phyloP scores from a whole-genome alignment of 2,113 vertebrate species.

The Dryoscopus gambensis region DNA sequence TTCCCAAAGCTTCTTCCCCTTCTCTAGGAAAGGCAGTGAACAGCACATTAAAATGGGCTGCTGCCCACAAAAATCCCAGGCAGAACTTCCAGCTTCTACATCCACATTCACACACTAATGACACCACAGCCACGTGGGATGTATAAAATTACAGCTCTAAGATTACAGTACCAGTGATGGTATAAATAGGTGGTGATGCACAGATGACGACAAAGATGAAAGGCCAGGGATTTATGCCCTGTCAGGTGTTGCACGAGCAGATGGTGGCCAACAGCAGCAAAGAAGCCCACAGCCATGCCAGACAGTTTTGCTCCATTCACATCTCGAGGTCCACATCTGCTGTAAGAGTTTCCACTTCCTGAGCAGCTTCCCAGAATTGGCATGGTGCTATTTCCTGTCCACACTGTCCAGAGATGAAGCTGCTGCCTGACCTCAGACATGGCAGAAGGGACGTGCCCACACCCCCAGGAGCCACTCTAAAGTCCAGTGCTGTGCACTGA shows the following conservation, averaged over 20 bases:
- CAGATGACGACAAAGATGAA: neutral
- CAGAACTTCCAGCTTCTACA: neutral
- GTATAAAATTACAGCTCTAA: neutral
- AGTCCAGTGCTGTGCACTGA: neutral
- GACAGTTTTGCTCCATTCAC: neutral
- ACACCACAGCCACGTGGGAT: neutral
- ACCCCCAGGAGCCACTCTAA: accelerated
- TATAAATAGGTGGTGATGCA: conserved; percentile 17
- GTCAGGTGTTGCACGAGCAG: neutral
- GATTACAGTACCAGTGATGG: neutral
- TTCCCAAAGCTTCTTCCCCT: neutral
- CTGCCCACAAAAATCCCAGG: neutral
- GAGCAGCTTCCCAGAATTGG: neutral
- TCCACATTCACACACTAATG: neutral
- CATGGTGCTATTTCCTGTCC: neutral
- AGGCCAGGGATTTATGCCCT: neutral
- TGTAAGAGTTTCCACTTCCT: neutral
- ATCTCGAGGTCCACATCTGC: neutral
- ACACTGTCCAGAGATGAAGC: neutral
- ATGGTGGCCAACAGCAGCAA: neutral
- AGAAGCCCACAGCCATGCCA: neutral
- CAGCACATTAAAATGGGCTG: neutral
- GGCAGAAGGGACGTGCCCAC: accelerated
- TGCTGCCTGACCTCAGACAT: neutral
- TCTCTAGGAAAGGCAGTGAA: neutral